Conservation (phyloP, 2,113 vertebrate species). For the Catagonus wagneri region DNA sequence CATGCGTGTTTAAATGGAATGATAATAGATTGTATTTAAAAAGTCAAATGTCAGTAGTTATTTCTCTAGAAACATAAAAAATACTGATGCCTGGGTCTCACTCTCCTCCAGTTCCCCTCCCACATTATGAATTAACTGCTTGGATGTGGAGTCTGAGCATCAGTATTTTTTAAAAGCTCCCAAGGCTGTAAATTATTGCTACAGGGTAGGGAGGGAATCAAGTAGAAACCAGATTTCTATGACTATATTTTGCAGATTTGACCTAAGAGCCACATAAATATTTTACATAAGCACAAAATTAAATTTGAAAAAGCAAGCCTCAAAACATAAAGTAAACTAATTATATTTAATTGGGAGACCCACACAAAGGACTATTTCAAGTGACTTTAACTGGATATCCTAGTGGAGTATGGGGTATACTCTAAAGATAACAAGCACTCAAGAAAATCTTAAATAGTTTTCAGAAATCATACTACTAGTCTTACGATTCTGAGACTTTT, state of each 20-base stretch:
- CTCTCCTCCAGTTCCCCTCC: background rate
- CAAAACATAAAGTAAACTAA: background rate
- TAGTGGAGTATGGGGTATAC: background rate
- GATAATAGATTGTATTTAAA: too few relatives aligned
- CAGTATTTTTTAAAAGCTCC: background rate
- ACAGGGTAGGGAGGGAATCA: background rate
- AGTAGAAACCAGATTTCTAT: background rate
- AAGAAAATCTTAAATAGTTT: conserved; percentile 11
- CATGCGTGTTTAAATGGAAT: too few relatives aligned
- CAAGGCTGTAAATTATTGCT: background rate
- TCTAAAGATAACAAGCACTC: background rate
- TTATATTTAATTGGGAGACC: background rate
- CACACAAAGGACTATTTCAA: background rate
- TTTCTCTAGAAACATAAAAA: background rate
- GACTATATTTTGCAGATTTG: background rate
- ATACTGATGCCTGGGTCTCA: background rate
- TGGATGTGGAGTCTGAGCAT: background rate
- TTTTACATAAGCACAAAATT: background rate
- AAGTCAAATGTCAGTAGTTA: background rate
- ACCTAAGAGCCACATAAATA: background rate
- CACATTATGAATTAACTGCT: background rate
- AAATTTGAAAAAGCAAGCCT: background rate
- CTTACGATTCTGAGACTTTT: background rate
- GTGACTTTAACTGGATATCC: background rate
- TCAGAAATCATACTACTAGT: background rate